Conservation (phyloP, 2,888 invertebrate species). For the Chesias legatella region DNA sequence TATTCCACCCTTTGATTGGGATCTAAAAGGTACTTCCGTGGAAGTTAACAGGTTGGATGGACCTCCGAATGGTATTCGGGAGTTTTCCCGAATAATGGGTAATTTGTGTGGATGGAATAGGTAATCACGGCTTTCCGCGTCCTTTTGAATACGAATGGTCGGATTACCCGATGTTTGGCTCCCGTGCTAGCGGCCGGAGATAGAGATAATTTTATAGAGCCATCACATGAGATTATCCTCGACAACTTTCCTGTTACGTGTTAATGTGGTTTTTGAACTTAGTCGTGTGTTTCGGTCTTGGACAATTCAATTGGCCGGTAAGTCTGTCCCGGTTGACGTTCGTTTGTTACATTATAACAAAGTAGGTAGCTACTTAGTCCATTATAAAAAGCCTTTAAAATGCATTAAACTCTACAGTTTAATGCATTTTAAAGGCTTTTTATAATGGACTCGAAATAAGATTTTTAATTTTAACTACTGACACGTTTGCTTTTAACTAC, state of each 20-base stretch:
- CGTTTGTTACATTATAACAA: too few relatives aligned
- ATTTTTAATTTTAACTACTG: too few relatives aligned
- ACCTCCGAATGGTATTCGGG: slow-evolving; percentile 12
- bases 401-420: too few relatives aligned
- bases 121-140: slow-evolving; percentile 19
- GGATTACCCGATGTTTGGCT: slow-evolving; percentile 18
- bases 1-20: slow-evolving; percentile 30
- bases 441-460: too few relatives aligned
- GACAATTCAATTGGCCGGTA: too few relatives aligned
- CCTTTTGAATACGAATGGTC: slow-evolving; percentile 26
- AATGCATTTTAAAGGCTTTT: too few relatives aligned
- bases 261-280: background rate
- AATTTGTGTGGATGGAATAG: slow-evolving; percentile 29
- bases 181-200: slow-evolving; percentile 15
- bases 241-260: slow-evolving; percentile 11
- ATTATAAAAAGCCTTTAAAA: too few relatives aligned
- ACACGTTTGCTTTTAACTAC: too few relatives aligned
- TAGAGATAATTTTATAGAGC: slow-evolving; percentile 18
- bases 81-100: slow-evolving; percentile 26
- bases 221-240: slow-evolving; percentile 7
- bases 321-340: too few relatives aligned
- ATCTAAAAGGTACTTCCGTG: slow-evolving; percentile 29
- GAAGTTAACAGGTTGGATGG: slow-evolving; percentile 19
- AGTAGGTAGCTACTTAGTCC: too few relatives aligned
- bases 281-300: too few relatives aligned